Conservation (phyloP, 2,888 invertebrate genomes). For the Megalurothrips usitatus region DNA sequence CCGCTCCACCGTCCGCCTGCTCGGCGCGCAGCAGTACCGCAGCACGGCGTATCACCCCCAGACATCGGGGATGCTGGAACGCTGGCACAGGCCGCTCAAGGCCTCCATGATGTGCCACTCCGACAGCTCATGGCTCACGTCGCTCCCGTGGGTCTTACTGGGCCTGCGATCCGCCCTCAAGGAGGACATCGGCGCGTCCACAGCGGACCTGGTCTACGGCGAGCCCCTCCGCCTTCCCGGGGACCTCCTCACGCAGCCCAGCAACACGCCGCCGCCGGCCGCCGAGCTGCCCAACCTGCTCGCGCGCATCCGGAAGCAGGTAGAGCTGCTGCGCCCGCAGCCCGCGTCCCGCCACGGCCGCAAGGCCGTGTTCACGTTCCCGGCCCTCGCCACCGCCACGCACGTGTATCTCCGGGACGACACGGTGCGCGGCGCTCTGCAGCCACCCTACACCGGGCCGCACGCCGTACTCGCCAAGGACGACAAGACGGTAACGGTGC, state of each 20-base stretch:
- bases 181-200: slow-evolving; percentile 40
- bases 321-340: slow-evolving; percentile 33
- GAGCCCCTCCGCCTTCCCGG: too few relatives aligned
- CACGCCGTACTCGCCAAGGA: too few relatives aligned
- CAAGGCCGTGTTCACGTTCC: slow-evolving; percentile 34
- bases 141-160: slow-evolving; percentile 39
- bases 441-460: too few relatives aligned
- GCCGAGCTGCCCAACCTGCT: slow-evolving; percentile 37
- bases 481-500: slow-evolving; percentile 32
- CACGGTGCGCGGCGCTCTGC: too few relatives aligned
- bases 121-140: not conserved
- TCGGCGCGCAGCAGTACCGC: slow-evolving; percentile 38
- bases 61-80: slow-evolving; percentile 45
- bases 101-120: slow-evolving; percentile 42
- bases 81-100: slow-evolving; percentile 46
- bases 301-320: slow-evolving; percentile 39
- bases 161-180: slow-evolving; percentile 40
- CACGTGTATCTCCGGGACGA: slow-evolving; percentile 36
- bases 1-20: slow-evolving; percentile 36
- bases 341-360: too few relatives aligned
- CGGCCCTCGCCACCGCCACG: too few relatives aligned
- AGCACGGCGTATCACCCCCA: slow-evolving; percentile 44
- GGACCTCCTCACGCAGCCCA: slow-evolving; percentile 42
- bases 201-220: slow-evolving; percentile 40
- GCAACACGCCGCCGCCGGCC: slow-evolving; percentile 36